Percentiles rank a stretch among this genome's conserved stretches.
Conservation (phyloP, 2,888 invertebrate genomes). For the Amphipoea oculea region DNA sequence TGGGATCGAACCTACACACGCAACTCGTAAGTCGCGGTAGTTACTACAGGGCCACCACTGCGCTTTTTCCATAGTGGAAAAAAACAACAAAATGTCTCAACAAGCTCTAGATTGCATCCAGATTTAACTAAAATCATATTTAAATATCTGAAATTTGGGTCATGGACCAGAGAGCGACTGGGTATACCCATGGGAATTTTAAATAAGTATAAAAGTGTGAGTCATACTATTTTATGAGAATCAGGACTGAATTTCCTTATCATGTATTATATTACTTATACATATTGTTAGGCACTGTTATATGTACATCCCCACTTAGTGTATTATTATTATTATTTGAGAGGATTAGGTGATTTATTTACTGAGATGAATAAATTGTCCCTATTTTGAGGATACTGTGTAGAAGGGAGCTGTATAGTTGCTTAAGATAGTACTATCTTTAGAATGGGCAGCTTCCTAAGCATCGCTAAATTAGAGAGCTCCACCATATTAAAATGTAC, state of each 20-base stretch:
- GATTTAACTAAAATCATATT: neutral
- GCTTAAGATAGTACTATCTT: neutral
- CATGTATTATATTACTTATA: neutral
- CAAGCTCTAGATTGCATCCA: neutral
- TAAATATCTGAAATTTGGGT: neutral
- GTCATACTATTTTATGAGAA: conserved; percentile 10
- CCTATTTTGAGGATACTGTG: neutral
- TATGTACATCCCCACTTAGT: neutral
- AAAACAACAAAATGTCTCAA: neutral
- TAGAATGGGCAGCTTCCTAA: neutral
- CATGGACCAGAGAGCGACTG: conserved; percentile 4
- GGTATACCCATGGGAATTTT: conserved; percentile 4
- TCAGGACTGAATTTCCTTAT: conserved; percentile 15
- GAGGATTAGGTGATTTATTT: neutral
- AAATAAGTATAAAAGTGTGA: conserved; percentile 25
- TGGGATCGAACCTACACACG: too few relatives aligned
- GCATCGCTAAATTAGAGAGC: neutral
- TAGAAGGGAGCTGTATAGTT: neutral
- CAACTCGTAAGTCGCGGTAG: too few relatives aligned
- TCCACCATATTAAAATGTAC: too few relatives aligned
- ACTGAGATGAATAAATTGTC: neutral
- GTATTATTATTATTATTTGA: neutral
- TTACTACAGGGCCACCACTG: too few relatives aligned
- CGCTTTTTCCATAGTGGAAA: neutral
- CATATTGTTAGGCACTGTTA: neutral